Evolutionary conservation across 1,140 invertebrate genomes (phyloP), one percentile per base, ranked within the genome.

Genomic region (Schlechtendalia chinensis): DNA sequence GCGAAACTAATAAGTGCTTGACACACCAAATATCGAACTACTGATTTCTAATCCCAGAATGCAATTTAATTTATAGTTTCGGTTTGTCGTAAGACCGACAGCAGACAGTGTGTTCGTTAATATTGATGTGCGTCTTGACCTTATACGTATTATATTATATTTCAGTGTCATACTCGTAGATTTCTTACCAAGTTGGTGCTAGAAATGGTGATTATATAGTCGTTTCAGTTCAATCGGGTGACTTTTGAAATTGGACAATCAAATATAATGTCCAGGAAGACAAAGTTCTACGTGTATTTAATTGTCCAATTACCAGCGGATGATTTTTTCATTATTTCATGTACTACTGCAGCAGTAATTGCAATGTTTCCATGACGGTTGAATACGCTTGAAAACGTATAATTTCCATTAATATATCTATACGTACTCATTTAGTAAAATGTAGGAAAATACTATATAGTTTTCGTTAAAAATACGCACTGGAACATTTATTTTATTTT

Each of bases 51-150:
- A 58, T 12, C 27, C 27, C 32, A 24, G 53, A 32, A 11, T 22
- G 27, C 17, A 0, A n/a, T 74, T n/a, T 6, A 19, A 22, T 74
- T n/a, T 74, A 74, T 74, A 74, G 50, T 29, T 56, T 74, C 50
- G 32, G n/a, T 22, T 59, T 77, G 32, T 19, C n/a, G n/a, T 29
- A 32, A 27, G 10, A 45, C 74, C 53, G 17, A 77, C 17, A 10
- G 1, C 16, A 45, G 5, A n/a, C 16, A 1, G 5, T 59, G 1
- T 59, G 24, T 39, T 10, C 2, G 27, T 39, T 12, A 47, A 22
- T 56, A 77, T 77, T 45, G 29, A 39, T 58, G 32, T n/a, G 45
- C 72, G 16, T 58, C 74, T 24, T 59, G 74, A 77, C 74, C 74
- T 77, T 24, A 58, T 19, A n/a, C n/a, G n/a, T n/a, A n/a, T n/a